These are phyloP conservation scores for Drosophila ezoana DNA, from an alignment of 2,888 invertebrate genomes.

Conservation along the genomic window DNA sequence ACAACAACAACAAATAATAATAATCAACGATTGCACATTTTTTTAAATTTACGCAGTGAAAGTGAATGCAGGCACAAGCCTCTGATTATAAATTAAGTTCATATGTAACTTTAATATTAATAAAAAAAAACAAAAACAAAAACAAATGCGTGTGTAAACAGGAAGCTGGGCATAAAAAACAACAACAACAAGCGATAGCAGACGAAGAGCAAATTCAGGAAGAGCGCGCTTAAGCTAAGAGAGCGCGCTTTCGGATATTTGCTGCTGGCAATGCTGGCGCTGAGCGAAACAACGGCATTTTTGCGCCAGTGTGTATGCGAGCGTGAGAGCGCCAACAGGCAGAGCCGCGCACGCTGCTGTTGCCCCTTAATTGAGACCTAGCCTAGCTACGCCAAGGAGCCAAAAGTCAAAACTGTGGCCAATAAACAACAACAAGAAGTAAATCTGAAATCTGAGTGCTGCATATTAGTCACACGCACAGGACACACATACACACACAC, in stretches of 20 bases:
- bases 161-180: constrained; percentile 26
- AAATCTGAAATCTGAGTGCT: constrained; percentile 53
- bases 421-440: constrained; percentile 30
- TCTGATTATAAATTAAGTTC: constrained; percentile 74
- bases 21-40: constrained; percentile 10
- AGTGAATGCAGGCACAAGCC: constrained; percentile 49
- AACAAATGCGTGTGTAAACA: constrained; percentile 43
- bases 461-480: constrained; percentile 50
- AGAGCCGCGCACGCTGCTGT: constrained; percentile 15
- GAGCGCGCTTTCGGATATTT: constrained; percentile 11
- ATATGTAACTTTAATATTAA: constrained; percentile 79
- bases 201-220: constrained; percentile 46
- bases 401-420: constrained; percentile 30
- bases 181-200: constrained; percentile 28
- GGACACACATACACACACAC: constrained; percentile 7
- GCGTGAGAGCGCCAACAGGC: constrained; percentile 54
- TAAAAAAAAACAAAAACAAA: constrained; percentile 57
- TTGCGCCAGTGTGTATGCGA: constrained; percentile 45
- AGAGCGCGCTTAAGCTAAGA: constrained; percentile 25
- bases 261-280: constrained; percentile 46
- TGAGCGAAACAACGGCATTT: constrained; percentile 7
- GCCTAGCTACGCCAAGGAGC: constrained; percentile 20
- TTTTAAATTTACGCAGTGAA: constrained; percentile 41
- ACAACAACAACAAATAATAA: constrained; percentile 6
- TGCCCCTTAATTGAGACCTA: constrained; percentile 54